Evolutionary conservation across 2,888 invertebrate genomes (phyloP), one percentile per base, ranked within the genome.

Genomic region (Drosophila anomelani): DNA sequence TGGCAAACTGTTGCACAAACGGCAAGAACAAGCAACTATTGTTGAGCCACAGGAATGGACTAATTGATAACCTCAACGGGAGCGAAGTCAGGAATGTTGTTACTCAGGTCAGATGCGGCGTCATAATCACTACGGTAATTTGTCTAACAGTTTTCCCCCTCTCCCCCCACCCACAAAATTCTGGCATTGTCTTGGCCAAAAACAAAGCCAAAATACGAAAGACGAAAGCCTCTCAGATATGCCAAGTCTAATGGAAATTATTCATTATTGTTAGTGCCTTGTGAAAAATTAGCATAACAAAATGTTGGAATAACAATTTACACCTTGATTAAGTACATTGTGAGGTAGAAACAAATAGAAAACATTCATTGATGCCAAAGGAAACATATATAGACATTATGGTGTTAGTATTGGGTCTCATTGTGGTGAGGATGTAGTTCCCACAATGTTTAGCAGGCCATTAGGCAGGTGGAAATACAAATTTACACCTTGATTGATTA

Each of bases 41-140:
- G 60, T 32, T 53, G 13, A 41, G 54, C 54, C 66, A 36, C 63
- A 56, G 67, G 61, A 60, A 55, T 41, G 66, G 41, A 64, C 55
- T 66, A 69, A 66, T 56, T 67, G 67, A 57, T 67, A 66, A 49
- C 66, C 67, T 29, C 47, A 66, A 41, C 34, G 66, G 55, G 26
- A 54, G 41, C 36, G 49, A 39, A 43, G 38, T 26, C 60, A 20
- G 34, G 49, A 41, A 64, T 49, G 49, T 10, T 47, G 39, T 34
- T 59, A 2, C 59, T 36, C 43, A 39, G 60, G 39, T 59, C 32
- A 17, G 34, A 20, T 44, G 39, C 47, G 47, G 62, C 38, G 61
- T 29, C 36, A 64, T 60, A 60, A 64, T 64, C 64, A 43, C 41
- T 43, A 39, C 12, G 36, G 29, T 61, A 64, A 51, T 64, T 64